Conservation (phyloP, 2,888 invertebrate species). For the Agrochola lota region DNA sequence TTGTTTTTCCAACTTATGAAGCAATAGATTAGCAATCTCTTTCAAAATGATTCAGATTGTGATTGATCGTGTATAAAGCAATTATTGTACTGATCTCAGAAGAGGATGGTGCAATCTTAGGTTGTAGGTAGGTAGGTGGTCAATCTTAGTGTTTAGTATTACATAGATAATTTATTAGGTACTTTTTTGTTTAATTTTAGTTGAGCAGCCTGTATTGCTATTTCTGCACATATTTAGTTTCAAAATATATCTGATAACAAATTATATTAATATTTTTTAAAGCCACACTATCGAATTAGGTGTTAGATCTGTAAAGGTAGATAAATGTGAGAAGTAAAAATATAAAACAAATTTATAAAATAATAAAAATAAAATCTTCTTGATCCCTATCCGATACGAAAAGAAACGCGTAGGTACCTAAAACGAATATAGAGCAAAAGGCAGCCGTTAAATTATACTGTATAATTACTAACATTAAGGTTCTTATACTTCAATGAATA, state of each 20-base stretch:
- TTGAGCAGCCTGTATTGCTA: too few relatives aligned
- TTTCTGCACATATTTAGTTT: background rate
- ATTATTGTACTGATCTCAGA: too few relatives aligned
- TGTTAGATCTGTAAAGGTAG: too few relatives aligned
- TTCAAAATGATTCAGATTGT: too few relatives aligned
- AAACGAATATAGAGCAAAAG: background rate
- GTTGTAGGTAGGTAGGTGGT: too few relatives aligned
- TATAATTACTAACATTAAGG: background rate
- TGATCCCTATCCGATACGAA: background rate
- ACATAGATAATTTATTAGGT: too few relatives aligned
- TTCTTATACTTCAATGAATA: background rate
- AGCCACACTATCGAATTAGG: background rate
- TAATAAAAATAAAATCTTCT: background rate
- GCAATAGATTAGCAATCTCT: too few relatives aligned
- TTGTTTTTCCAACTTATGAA: too few relatives aligned
- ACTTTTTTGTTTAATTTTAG: background rate
- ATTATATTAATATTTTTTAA: background rate
- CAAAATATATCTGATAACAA: background rate
- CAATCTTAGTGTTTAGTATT: too few relatives aligned
- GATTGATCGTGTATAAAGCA: too few relatives aligned
- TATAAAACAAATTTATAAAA: background rate
- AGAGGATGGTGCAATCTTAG: too few relatives aligned
- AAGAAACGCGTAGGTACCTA: background rate
- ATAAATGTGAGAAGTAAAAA: background rate
- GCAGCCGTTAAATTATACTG: background rate